phyloP scores from a whole-genome alignment of 2,113 vertebrate species.

The Galemys pyrenaicus region DNA sequence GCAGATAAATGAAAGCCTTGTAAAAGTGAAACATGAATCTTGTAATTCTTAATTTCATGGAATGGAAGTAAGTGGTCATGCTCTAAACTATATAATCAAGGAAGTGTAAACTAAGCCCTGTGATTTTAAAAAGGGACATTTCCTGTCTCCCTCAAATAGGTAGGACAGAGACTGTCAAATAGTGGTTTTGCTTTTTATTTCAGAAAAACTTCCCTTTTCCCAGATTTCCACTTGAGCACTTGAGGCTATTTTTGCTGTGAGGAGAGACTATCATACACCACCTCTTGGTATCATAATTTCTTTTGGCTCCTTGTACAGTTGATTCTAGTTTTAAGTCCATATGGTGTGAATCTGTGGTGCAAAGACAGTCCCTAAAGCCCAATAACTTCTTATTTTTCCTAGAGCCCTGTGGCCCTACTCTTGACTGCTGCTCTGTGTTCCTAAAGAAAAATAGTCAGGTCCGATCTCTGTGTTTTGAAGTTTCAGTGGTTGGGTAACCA shows the following conservation, averaged over 20 bases:
- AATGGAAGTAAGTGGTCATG: neutral
- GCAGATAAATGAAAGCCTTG: conserved; percentile 4
- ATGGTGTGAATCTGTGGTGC: conserved; percentile 61
- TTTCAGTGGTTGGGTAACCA: conserved; percentile 55
- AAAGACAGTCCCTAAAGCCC: conserved; percentile 60
- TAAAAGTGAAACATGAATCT: neutral
- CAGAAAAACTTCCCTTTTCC: conserved; percentile 42
- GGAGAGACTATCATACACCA: conserved; percentile 27
- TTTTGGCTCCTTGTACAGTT: conserved; percentile 46
- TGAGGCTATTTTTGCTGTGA: conserved; percentile 50
- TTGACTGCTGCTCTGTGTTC: conserved; percentile 65
- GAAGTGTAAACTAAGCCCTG: neutral
- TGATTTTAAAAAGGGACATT: conserved; percentile 21
- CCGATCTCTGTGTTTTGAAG: conserved; percentile 61
- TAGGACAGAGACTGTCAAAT: neutral
- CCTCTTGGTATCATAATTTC: conserved; percentile 53
- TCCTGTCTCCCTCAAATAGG: neutral
- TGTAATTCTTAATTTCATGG: conserved; percentile 27
- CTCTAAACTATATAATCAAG: conserved; percentile 37
- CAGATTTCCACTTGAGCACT: conserved; percentile 43
- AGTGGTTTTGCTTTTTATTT: conserved; percentile 34
- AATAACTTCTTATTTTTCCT: conserved; percentile 69
- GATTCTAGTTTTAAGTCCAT: conserved; percentile 52
- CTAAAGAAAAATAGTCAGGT: conserved; percentile 65
- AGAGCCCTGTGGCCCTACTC: conserved; percentile 57